These are phyloP conservation scores for Dolichotis patagonum DNA, from an alignment of 2,113 vertebrate genomes.

Conservation along the genomic window DNA sequence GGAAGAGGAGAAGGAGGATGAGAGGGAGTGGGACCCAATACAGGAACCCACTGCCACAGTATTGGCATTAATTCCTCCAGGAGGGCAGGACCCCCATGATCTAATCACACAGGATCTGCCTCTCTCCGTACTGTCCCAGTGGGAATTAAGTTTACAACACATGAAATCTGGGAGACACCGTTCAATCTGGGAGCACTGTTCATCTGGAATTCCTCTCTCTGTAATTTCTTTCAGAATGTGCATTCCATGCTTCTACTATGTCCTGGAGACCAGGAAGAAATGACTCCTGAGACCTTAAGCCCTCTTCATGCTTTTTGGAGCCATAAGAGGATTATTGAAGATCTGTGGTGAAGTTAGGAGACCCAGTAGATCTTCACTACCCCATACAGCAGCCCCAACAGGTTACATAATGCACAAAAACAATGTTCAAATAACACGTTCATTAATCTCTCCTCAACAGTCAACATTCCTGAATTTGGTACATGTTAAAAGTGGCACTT, in stretches of 20 bases:
- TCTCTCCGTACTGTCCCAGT: background rate
- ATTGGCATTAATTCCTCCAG: background rate
- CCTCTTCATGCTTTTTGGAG: background rate
- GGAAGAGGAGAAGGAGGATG: background rate
- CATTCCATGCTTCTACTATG: background rate
- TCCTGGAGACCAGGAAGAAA: background rate
- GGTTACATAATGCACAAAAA: background rate
- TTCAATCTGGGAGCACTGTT: background rate
- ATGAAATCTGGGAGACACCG: background rate
- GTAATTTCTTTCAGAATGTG: background rate
- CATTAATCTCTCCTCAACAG: background rate
- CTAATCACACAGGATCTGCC: background rate
- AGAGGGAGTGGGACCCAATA: background rate
- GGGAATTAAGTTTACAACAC: background rate
- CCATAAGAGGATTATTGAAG: background rate
- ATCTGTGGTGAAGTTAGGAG: background rate
- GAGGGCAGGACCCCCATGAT: background rate
- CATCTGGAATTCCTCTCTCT: background rate
- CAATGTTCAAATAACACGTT: background rate
- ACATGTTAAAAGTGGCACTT: background rate
- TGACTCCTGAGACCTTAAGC: background rate
- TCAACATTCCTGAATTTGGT: conserved; percentile 14
- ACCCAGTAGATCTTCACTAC: background rate
- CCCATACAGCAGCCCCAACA: background rate
- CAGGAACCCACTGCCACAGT: background rate